Evolutionary conservation across 2,797 vertebrate genomes (phyloP).

Genomic region (Rhabdophis nuchalis): DNA sequence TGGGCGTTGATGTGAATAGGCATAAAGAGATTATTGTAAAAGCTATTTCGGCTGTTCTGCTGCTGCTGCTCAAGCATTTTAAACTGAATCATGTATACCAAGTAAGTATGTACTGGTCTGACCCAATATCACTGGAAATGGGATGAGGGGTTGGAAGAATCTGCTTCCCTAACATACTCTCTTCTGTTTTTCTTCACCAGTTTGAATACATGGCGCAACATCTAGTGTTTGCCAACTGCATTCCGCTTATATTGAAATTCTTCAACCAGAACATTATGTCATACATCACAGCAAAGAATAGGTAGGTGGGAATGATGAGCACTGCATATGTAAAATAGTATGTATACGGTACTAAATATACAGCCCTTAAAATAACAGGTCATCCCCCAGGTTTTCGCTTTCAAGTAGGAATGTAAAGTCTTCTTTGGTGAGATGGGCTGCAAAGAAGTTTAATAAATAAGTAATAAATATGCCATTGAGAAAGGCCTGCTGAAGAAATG

Average conservation of each 20-base stretch:
- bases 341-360: not conserved
- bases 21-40: constrained; percentile 99
- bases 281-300: constrained; percentile 99
- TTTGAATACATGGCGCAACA: constrained; percentile 99
- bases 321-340: not conserved
- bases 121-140: not conserved
- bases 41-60: constrained; percentile 92
- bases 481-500: not conserved
- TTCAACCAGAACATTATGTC: constrained; percentile 99
- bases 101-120: constrained; percentile 63
- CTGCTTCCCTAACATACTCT: not conserved
- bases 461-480: not conserved
- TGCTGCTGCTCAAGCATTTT: constrained; percentile 96
- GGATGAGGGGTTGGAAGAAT: not conserved
- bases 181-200: constrained; percentile 61
- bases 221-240: constrained; percentile 97
- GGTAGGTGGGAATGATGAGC: constrained; percentile 67
- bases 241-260: constrained; percentile 97
- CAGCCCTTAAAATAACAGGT: not conserved
- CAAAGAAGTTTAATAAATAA: not conserved
- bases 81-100: constrained; percentile 98
- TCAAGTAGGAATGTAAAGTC: not conserved
- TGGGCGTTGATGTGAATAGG: constrained; percentile 96
- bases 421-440: not conserved
- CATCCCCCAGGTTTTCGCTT: not conserved